Evolutionary conservation across 1,140 invertebrate species (phyloP).

Genomic region (Whitmania pigra): DNA sequence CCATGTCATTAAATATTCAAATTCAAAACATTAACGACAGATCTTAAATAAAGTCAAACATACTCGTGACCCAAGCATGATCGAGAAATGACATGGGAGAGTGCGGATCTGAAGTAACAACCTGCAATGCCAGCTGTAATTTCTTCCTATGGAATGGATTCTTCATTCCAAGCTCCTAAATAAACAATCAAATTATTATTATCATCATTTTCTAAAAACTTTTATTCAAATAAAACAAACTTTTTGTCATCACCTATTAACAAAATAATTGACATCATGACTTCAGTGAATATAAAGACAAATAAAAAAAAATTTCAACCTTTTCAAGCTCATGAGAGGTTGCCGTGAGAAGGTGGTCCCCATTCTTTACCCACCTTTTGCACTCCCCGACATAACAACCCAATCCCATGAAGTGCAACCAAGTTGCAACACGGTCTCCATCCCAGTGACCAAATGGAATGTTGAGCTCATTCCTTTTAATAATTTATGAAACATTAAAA

Average conservation of each 20-base stretch:
- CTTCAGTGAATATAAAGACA: too few relatives aligned
- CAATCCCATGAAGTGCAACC: conserved; percentile 74
- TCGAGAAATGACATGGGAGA: conserved; percentile 37
- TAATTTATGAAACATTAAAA: neutral
- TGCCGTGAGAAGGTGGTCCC: conserved; percentile 65
- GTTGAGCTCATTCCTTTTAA: conserved; percentile 27
- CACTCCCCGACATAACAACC: conserved; percentile 66
- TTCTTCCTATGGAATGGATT: conserved; percentile 82
- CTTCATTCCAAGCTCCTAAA: conserved; percentile 45
- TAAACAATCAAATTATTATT: neutral
- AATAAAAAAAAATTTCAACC: conserved; percentile 36
- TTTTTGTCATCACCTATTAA: too few relatives aligned
- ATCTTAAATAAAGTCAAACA: conserved; percentile 20
- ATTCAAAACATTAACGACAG: neutral
- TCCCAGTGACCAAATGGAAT: conserved; percentile 57
- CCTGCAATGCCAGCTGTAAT: conserved; percentile 65
- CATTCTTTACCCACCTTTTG: conserved; percentile 64
- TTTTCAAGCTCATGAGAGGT: conserved; percentile 73
- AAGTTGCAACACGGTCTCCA: conserved; percentile 67
- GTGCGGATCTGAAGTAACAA: conserved; percentile 36
- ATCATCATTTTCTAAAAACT: too few relatives aligned
- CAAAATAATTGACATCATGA: too few relatives aligned
- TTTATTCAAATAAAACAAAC: too few relatives aligned
- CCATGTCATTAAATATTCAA: neutral
- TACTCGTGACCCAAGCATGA: conserved; percentile 42